Conservation (phyloP, 1,140 invertebrate genomes). For the Anagrus nilaparvatae region DNA sequence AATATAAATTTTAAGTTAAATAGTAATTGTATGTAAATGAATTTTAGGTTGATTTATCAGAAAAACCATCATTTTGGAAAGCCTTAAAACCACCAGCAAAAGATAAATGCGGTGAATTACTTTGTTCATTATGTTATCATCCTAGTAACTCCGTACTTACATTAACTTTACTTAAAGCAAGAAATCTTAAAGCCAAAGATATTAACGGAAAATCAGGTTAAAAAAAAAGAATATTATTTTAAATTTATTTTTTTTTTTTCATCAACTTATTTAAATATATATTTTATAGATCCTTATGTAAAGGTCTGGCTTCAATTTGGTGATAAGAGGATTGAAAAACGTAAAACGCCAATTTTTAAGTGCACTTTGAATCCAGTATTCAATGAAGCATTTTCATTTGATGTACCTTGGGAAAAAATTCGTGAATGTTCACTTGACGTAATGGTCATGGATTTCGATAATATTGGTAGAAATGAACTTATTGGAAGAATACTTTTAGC, state of each 20-base stretch:
- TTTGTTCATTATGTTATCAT: slow-evolving; percentile 85
- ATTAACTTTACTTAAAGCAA: slow-evolving; percentile 77
- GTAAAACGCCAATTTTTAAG: slow-evolving; percentile 92
- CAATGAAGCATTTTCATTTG: slow-evolving; percentile 88
- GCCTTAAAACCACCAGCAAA: slow-evolving; percentile 84
- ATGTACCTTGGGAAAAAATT: slow-evolving; percentile 90
- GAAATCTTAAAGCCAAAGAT: slow-evolving; percentile 88
- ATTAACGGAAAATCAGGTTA: slow-evolving; percentile 91
- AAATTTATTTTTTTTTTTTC: slow-evolving; percentile 7
- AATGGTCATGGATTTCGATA: slow-evolving; percentile 92
- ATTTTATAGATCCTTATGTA: slow-evolving; percentile 86
- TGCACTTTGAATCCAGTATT: slow-evolving; percentile 87
- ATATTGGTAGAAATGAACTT: slow-evolving; percentile 85
- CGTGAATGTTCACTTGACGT: slow-evolving; percentile 84
- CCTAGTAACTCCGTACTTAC: slow-evolving; percentile 83
- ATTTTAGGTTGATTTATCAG: slow-evolving; percentile 74
- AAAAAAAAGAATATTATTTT: slow-evolving; percentile 19
- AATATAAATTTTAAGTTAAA: too few species aligned
- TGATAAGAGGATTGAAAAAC: slow-evolving; percentile 87
- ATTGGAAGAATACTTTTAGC: slow-evolving; percentile 82
- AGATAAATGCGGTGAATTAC: slow-evolving; percentile 83
- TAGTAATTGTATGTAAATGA: too few species aligned
- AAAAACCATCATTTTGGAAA: slow-evolving; percentile 87
- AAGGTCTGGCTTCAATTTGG: slow-evolving; percentile 94
- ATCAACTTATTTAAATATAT: not conserved